Evolutionary conservation across 2,113 vertebrate genomes (phyloP).

Genomic region (Microtus oregoni): DNA sequence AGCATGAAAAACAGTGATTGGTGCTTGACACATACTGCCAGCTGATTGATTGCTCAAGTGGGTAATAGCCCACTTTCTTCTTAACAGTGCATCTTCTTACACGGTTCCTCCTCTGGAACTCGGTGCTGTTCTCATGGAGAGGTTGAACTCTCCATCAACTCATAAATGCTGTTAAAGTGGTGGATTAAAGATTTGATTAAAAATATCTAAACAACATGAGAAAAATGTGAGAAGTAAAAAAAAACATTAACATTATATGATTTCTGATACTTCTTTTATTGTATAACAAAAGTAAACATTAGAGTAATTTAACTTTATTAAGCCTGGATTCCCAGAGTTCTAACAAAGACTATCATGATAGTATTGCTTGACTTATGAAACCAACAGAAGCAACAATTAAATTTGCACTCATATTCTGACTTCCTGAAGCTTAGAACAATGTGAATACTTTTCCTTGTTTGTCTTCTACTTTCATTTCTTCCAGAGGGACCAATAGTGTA

Average conservation of each 20-base stretch:
- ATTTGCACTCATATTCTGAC: background rate
- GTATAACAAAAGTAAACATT: background rate
- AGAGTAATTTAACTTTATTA: background rate
- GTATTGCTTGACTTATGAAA: background rate
- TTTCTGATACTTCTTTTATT: background rate
- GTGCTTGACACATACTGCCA: background rate
- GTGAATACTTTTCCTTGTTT: background rate
- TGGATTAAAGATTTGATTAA: background rate
- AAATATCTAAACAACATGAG: background rate
- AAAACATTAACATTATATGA: background rate
- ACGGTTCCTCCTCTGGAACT: background rate
- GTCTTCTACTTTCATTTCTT: background rate
- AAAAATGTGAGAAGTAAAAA: background rate
- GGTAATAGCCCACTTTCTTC: background rate
- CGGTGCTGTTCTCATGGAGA: background rate
- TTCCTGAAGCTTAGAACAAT: background rate
- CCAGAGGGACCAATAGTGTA: background rate
- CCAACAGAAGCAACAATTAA: background rate
- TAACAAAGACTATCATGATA: background rate
- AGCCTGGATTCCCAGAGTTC: background rate
- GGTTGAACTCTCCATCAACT: background rate
- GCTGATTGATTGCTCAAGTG: background rate
- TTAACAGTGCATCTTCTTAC: background rate
- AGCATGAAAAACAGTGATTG: background rate
- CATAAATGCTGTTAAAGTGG: background rate